phyloP scores from a whole-genome alignment of 2,888 invertebrate genomes.

The Rhagophthalmus giganteus region DNA sequence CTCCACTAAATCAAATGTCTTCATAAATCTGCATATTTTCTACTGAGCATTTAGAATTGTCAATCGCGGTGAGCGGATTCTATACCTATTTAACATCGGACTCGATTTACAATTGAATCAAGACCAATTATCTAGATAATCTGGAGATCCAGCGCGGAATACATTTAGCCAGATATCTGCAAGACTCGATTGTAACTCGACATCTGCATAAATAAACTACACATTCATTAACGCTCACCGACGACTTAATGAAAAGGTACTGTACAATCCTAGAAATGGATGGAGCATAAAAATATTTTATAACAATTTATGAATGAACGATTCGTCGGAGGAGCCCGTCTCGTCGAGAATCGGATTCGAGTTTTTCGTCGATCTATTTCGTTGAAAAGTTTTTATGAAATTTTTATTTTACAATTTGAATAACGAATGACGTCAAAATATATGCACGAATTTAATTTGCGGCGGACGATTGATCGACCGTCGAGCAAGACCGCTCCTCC shows the following conservation, averaged over 20 bases:
- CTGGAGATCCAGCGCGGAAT: slow-evolving; percentile 13
- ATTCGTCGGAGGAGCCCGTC: slow-evolving; percentile 16
- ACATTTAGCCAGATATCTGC: slow-evolving; percentile 16
- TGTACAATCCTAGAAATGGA: slow-evolving; percentile 49
- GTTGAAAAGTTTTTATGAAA: no score
- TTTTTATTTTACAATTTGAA: no score
- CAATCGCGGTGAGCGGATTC: slow-evolving; percentile 33
- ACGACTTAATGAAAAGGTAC: slow-evolving; percentile 44
- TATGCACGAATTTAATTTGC: no score
- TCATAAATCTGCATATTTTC: slow-evolving; percentile 46
- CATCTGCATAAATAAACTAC: slow-evolving; percentile 26
- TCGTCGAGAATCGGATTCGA: no score
- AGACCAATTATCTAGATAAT: slow-evolving; percentile 19
- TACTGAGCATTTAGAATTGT: slow-evolving; percentile 57
- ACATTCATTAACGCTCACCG: slow-evolving; percentile 33
- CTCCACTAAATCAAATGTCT: slow-evolving; percentile 49
- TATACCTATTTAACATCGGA: slow-evolving; percentile 24
- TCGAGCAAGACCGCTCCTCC: slow-evolving; percentile 21
- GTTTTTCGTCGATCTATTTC: no score
- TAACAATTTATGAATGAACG: slow-evolving; percentile 37
- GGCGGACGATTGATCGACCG: no score
- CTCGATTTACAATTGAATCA: slow-evolving; percentile 22
- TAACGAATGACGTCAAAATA: no score
- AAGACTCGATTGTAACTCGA: slow-evolving; percentile 17
- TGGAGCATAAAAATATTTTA: slow-evolving; percentile 47